Evolutionary conservation across 2,888 invertebrate genomes (phyloP).

Genomic region (Hofmannophila pseudospretella): DNA sequence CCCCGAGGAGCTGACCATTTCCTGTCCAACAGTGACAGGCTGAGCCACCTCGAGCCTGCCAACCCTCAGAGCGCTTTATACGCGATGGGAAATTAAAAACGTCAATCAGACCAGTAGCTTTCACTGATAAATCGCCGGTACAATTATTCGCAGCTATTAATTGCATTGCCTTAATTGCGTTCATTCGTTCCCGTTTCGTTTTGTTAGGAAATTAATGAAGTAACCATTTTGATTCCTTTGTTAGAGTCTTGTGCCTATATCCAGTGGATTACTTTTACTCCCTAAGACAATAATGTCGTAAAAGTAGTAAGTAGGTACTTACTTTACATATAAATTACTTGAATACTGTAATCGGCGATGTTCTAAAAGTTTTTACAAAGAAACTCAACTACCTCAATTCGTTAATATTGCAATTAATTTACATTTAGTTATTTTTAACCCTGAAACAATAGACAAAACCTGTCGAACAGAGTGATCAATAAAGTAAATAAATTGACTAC

Average conservation of each 20-base stretch:
- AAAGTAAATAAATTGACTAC: background rate
- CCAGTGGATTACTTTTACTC: too few relatives aligned
- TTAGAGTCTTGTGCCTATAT: slow-evolving; percentile 17
- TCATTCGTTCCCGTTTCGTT: slow-evolving; percentile 54
- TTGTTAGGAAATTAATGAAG: slow-evolving; percentile 43
- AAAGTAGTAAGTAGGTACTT: too few relatives aligned
- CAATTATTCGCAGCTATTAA: slow-evolving; percentile 65
- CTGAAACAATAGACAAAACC: background rate
- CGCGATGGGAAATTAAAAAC: slow-evolving; percentile 56
- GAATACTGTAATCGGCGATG: too few relatives aligned
- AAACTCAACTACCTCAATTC: too few relatives aligned
- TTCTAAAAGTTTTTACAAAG: too few relatives aligned
- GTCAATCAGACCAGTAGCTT: slow-evolving; percentile 63
- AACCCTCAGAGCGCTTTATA: slow-evolving; percentile 20
- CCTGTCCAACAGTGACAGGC: slow-evolving; percentile 39
- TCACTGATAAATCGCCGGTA: slow-evolving; percentile 62
- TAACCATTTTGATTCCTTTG: slow-evolving; percentile 41
- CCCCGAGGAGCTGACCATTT: slow-evolving; percentile 33
- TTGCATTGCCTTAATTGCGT: slow-evolving; percentile 63
- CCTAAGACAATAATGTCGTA: too few relatives aligned
- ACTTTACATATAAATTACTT: too few relatives aligned
- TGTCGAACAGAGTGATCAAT: background rate
- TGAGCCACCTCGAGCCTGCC: slow-evolving; percentile 32
- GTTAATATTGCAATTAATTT: too few relatives aligned
- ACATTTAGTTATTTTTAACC: too few relatives aligned